Evolutionary conservation across 2,888 invertebrate genomes (phyloP), one percentile per base, ranked within the genome.

Genomic region (Glyphotaelius pellucidus): DNA sequence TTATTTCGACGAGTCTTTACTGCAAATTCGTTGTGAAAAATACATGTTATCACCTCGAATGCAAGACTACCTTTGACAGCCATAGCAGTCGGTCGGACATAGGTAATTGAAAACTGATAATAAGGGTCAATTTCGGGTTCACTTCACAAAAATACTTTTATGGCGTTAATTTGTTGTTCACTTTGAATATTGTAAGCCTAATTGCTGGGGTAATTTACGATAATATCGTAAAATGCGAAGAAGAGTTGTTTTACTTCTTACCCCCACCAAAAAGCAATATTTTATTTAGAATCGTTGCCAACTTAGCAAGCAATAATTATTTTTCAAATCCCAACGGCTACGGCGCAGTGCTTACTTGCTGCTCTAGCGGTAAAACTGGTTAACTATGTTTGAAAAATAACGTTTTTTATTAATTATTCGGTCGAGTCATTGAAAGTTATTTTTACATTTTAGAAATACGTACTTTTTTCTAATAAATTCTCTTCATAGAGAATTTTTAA

Each of bases 21-120:
- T 67, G 89, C 84, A 86, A 83, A 91, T 91, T 84, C 67, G 79
- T 11, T 35, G 84, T 52, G 67, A 83, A 91, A 80, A 89, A 85
- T 84, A 89, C 89, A 89, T 91, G 91, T 91, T 91, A 79, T 91
- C 91, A 89, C 84, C 79, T 42, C 91, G 89, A 89, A 89, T 38
- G 91, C 85, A 84, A 67, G 79, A 84, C 83, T 52, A 89, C 85
- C 67, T 91, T 91, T 91, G 91, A 91, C 91, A 91, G 91, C 67
- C 91, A 91, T 91, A 32, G 88, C 67, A 30, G 88, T 31, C 47
- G 52, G 67, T 67, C 35, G 15, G 88, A 88, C 88, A 87, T 67
- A 88, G 88, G 88, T 32, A 67, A 67, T n/a, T 88, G 52, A 30
- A 31, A 86, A 47, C 30, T 14, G 86, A 67, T 88, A 52, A 67